Conservation (phyloP, 2,888 invertebrate species). For the Malachius bipustulatus region DNA sequence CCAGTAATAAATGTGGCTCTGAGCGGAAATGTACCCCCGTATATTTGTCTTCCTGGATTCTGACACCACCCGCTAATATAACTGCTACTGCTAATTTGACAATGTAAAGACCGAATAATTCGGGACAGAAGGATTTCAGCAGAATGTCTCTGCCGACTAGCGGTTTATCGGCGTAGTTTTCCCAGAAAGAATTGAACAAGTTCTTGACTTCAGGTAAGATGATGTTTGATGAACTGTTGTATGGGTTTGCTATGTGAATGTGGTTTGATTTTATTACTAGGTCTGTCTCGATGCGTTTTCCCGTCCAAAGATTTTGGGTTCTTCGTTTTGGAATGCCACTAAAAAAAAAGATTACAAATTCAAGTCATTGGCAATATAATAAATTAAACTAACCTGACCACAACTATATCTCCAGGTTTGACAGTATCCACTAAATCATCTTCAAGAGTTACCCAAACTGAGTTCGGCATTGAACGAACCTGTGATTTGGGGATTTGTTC, state of each 20-base stretch:
- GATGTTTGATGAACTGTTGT: constrained; percentile 36
- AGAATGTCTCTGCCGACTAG: constrained; percentile 67
- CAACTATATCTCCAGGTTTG: constrained; percentile 81
- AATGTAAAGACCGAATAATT: constrained; percentile 79
- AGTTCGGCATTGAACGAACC: constrained; percentile 60
- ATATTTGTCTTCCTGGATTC: constrained; percentile 33
- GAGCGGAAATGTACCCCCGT: constrained; percentile 44
- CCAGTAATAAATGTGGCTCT: constrained; percentile 72
- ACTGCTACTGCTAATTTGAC: constrained; percentile 78
- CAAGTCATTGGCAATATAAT: background rate
- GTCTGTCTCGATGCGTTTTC: constrained; percentile 56
- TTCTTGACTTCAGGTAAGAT: constrained; percentile 53
- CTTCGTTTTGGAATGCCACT: constrained; percentile 68
- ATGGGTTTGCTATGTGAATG: constrained; percentile 50
- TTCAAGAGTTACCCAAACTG: constrained; percentile 66
- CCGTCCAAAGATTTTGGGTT: constrained; percentile 52
- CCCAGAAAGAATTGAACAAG: constrained; percentile 64
- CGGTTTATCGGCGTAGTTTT: constrained; percentile 47
- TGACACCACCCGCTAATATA: constrained; percentile 47
- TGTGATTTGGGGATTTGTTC: constrained; percentile 64
- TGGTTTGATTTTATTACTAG: constrained; percentile 60
- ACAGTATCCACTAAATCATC: constrained; percentile 79
- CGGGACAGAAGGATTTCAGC: constrained; percentile 67
- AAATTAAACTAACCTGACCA: constrained; percentile 56
- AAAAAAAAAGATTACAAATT: constrained; percentile 16